Evolutionary conservation across 2,888 invertebrate genomes (phyloP).

Genomic region (Eupithecia pulchellata): DNA sequence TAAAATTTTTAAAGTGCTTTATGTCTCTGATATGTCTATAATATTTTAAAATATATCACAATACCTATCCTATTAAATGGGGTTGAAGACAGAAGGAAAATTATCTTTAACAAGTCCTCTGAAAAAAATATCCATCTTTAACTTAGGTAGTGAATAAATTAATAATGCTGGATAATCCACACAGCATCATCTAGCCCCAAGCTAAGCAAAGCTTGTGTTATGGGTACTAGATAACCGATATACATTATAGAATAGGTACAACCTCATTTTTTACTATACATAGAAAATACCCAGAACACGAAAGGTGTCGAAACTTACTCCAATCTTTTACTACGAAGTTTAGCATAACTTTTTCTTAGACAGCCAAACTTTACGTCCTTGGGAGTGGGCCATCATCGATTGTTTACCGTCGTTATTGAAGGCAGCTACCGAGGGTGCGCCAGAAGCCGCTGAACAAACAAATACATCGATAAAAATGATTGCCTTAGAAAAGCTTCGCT

Average conservation of each 20-base stretch:
- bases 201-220: too few species aligned
- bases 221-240: too few species aligned
- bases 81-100: background rate
- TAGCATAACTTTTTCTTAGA: background rate
- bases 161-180: too few species aligned
- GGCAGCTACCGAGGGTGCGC: constrained; percentile 59
- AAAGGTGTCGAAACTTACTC: background rate
- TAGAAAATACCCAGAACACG: too few species aligned
- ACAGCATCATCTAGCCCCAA: too few species aligned
- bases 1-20: too few species aligned
- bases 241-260: too few species aligned
- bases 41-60: too few species aligned
- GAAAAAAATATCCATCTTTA: background rate
- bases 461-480: constrained; percentile 50
- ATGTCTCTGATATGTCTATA: too few species aligned
- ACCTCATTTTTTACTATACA: too few species aligned
- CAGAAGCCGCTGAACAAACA: constrained; percentile 43
- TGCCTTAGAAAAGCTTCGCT: constrained; percentile 39
- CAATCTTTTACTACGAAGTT: background rate
- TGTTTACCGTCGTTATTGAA: constrained; percentile 70
- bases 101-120: background rate
- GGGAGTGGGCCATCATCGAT: constrained; percentile 63
- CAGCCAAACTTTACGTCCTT: constrained; percentile 12
- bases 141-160: too few species aligned
- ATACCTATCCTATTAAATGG: too few species aligned